A percentile compares a stretch with the other conserved stretches of the same genome.
Conservation (phyloP, 2,797 vertebrate species). For the Ispidina lecontei region DNA sequence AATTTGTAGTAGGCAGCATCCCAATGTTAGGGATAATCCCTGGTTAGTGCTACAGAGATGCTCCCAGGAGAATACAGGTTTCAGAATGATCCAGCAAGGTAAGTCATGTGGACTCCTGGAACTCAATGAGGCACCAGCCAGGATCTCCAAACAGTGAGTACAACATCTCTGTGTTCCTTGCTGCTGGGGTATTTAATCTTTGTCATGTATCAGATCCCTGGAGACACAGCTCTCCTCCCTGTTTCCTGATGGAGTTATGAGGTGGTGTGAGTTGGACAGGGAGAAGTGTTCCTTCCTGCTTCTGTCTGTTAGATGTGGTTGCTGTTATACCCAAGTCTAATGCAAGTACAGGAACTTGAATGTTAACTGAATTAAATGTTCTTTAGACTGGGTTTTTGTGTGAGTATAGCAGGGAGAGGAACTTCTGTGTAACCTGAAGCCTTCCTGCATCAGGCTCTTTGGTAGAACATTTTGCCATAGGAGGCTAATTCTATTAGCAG, state of each 20-base stretch:
- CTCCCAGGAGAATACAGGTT: background rate
- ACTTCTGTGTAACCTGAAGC: background rate
- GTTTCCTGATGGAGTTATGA: background rate
- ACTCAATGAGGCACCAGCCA: background rate
- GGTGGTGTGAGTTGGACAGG: background rate
- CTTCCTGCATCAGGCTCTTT: background rate
- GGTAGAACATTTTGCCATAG: background rate
- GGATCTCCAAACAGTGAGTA: slow-evolving; percentile 64
- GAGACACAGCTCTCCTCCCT: background rate
- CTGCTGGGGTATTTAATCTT: background rate
- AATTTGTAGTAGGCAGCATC: background rate
- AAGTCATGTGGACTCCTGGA: slow-evolving; percentile 36
- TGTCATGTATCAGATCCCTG: background rate
- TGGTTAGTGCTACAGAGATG: background rate
- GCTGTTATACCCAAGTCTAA: background rate
- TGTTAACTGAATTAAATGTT: background rate
- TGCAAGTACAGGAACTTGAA: background rate
- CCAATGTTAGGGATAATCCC: background rate
- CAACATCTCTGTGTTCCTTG: background rate
- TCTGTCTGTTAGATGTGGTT: background rate
- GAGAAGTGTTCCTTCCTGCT: background rate
- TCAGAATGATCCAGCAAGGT: slow-evolving; percentile 59
- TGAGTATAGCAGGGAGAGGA: background rate
- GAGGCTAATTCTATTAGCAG: background rate
- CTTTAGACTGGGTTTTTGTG: background rate